Conservation (phyloP, 1,140 invertebrate species). For the Condylostylus longicornis region DNA sequence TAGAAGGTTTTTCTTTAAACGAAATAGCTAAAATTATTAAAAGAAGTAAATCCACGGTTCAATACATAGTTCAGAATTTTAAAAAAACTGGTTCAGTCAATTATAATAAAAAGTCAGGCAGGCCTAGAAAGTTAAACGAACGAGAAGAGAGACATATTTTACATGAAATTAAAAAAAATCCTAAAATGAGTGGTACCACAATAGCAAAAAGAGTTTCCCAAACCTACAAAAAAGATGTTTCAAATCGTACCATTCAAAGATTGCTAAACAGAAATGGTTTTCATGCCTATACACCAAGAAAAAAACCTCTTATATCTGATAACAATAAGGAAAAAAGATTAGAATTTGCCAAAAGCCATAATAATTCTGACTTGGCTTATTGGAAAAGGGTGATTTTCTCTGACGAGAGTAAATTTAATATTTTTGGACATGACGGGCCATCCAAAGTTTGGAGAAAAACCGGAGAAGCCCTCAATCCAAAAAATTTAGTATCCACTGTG, state of each 20-base stretch:
- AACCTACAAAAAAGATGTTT: slow-evolving; percentile 3
- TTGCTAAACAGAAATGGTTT: slow-evolving; percentile 1
- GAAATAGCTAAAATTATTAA: slow-evolving; percentile 3
- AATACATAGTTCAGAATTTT: slow-evolving; percentile 4
- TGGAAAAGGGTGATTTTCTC: slow-evolving; percentile 13
- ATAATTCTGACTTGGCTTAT: slow-evolving; percentile 1
- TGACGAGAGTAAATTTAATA: slow-evolving; percentile 17
- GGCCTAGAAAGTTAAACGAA: slow-evolving; percentile 1
- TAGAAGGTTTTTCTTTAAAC: neutral
- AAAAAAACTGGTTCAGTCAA: slow-evolving; percentile 3
- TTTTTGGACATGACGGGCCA: slow-evolving; percentile 10
- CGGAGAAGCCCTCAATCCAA: slow-evolving; percentile 8
- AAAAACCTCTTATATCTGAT: slow-evolving; percentile 5
- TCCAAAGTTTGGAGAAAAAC: slow-evolving; percentile 9
- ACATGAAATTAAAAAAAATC: neutral
- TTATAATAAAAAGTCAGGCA: slow-evolving; percentile 1
- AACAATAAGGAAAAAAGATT: slow-evolving; percentile 5
- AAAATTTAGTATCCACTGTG: slow-evolving; percentile 18
- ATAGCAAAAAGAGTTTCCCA: neutral
- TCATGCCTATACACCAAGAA: neutral
- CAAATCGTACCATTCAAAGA: slow-evolving; percentile 4
- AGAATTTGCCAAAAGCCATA: slow-evolving; percentile 10
- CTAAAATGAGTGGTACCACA: slow-evolving; percentile 1
- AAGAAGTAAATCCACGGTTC: slow-evolving; percentile 1
- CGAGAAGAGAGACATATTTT: slow-evolving; percentile 3